These are phyloP conservation scores for Ochotona princeps DNA, from an alignment of 2,113 vertebrate genomes.

Conservation along the genomic window DNA sequence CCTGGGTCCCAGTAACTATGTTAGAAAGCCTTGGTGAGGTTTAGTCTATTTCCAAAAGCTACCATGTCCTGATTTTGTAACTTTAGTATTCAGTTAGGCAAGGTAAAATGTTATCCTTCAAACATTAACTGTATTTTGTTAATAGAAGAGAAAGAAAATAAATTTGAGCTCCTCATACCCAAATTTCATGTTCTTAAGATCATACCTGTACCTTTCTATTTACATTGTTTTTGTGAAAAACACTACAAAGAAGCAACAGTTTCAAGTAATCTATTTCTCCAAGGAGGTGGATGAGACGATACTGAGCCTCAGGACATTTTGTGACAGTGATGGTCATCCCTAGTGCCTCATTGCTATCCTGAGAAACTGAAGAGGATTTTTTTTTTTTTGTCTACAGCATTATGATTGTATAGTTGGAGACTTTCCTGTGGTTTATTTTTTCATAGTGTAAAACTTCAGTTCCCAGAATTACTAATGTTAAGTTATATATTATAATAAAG, in stretches of 20 bases:
- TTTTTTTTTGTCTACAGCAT: not conserved
- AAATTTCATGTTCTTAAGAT: not conserved
- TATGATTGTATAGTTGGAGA: not conserved
- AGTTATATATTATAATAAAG: not conserved
- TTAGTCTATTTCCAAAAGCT: not conserved
- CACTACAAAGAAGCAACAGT: not conserved
- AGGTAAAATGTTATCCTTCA: not conserved
- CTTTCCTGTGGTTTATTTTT: not conserved
- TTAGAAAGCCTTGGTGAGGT: not conserved
- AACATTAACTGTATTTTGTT: not conserved
- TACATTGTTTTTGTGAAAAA: not conserved
- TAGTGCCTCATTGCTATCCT: not conserved
- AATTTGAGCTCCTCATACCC: not conserved
- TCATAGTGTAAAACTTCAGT: not conserved
- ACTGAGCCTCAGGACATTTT: not conserved
- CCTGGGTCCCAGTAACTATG: not conserved
- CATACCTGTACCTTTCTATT: not conserved
- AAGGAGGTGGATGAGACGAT: not conserved
- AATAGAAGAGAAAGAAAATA: not conserved
- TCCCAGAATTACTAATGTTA: not conserved
- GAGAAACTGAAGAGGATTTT: not conserved
- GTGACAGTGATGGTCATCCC: not conserved
- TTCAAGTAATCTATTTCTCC: not conserved
- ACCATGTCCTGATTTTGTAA: not conserved
- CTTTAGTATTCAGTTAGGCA: not conserved